Evolutionary conservation across 2,113 vertebrate species (phyloP), one percentile per base, ranked within the genome.

Genomic region (Misgurnus anguillicaudatus): DNA sequence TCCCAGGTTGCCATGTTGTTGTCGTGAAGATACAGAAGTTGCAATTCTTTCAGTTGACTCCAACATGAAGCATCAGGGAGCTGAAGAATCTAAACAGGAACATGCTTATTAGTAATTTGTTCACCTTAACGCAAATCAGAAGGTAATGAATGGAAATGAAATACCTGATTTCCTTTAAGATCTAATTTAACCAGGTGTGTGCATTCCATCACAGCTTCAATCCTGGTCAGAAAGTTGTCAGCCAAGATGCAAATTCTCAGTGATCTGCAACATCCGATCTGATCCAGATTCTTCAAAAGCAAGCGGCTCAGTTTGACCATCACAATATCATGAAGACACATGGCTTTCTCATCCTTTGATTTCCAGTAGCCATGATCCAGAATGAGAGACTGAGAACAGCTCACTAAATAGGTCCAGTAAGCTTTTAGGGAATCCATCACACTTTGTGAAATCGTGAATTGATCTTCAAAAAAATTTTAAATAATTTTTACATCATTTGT

Each of bases 11-110:
- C 61, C 83, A 91, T 87, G 6, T 65, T 84, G 79, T 93, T 94
- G 83, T 92, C 85, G 80, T 89, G 87, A 57, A 93, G 90, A 87
- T 87, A 91, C 0, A 94, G 88, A 0, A 94, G 83, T 63, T 85
- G 87, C 36, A 93, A 75, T 48, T 84, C 63, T 84, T 84, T 89
- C 41, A 89, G 69, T 60, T 83, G 64, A 45, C 66, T 80, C 93
- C 93, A 92, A 88, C 92, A 92, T 11, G 24, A 71, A 14, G 38
- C 72, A 53, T 83, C 84, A 76, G 90, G 91, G 42, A 93, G 87
- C 79, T 19, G 79, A 55, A 70, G 24, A 79, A 93, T 87, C 91
- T 91, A 84, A 84, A 92, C 31, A 82, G 8, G 72, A 48, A 45
- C 3, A 31, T 31, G 13, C 6, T 31, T 36, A 24, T 21, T 17